Evolutionary conservation across 2,888 invertebrate genomes (phyloP), one percentile per base, ranked within the genome.

Genomic region (Ecliptopera silaceata): DNA sequence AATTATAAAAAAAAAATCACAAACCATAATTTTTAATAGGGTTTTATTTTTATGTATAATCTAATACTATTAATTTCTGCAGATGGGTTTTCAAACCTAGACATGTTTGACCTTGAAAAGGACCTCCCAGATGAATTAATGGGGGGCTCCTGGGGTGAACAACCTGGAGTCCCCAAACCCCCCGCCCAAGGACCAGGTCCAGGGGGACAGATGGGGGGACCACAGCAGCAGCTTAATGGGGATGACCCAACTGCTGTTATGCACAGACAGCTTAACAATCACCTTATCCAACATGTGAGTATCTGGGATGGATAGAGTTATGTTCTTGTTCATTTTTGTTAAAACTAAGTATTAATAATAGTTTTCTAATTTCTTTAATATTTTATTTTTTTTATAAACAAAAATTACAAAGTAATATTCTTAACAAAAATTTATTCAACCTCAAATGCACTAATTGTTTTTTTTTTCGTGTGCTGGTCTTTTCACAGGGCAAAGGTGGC

Each of bases 121-220:
- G 96, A 97, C 87, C 94, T 98, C 72, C 97, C 97, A 42, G 97
- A 97, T 90, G 97, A 97, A 87, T 92, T 98, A 68, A 95, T 97
- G 86, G 94, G 94, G 56, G 93, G 94, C 68, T 94, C 95, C 70
- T 96, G 96, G 96, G 94, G 95, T 31, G 95, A 95, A 78, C 93
- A 93, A 69, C 84, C 89, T 62, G 93, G 92, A 61, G 92, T 94
- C 74, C 93, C 94, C 61, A 96, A 96, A 83, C 96, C 96, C 65
- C 95, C 96, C 20, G 96, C 95, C 18, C 96, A 96, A 74, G 96
- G 96, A 22, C 96, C 96, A 6, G 96, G 96, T 20, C 96, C 96
- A 51, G 96, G 96, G 69, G 92, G 91, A 54, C 89, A 88, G 65
- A 82, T 89, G 83, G 81, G 84, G 80, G 81, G 84, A 62, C 93